Evolutionary conservation across 2,113 vertebrate species (phyloP).

Genomic region (Pampusana beccarii): DNA sequence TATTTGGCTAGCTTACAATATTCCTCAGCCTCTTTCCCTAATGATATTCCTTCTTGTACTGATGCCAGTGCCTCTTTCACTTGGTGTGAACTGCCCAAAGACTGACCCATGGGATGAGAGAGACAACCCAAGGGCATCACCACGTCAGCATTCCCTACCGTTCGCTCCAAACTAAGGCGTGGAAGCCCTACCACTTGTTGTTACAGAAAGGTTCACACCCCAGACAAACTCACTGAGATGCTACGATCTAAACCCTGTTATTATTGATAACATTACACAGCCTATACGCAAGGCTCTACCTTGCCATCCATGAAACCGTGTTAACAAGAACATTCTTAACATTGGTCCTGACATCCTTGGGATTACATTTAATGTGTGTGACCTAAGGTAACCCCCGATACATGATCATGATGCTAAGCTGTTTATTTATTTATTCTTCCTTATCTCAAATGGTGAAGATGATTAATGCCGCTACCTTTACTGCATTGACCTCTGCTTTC

Average conservation of each 20-base stretch:
- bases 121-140: fast-evolving
- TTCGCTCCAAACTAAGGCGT: not conserved
- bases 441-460: slow-evolving; percentile 67
- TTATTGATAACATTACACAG: slow-evolving; percentile 13
- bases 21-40: fast-evolving
- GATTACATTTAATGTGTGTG: slow-evolving; percentile 68
- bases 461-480: slow-evolving; percentile 79
- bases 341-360: slow-evolving; percentile 71
- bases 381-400: slow-evolving; percentile 70
- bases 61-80: not conserved
- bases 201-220: not conserved
- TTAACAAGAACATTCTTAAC: not conserved
- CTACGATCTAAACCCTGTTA: not conserved
- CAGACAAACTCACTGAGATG: not conserved
- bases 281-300: not conserved
- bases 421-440: slow-evolving; percentile 81
- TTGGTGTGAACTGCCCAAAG: fast-evolving
- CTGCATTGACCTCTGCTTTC: slow-evolving; percentile 68
- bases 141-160: not conserved
- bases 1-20: not conserved
- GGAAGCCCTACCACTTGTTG: not conserved
- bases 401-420: slow-evolving; percentile 69
- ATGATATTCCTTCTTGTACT: not conserved
- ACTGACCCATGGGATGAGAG: not conserved
- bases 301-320: not conserved